Evolutionary conservation across 1,140 invertebrate genomes (phyloP).

Genomic region (Telenomus remus): DNA sequence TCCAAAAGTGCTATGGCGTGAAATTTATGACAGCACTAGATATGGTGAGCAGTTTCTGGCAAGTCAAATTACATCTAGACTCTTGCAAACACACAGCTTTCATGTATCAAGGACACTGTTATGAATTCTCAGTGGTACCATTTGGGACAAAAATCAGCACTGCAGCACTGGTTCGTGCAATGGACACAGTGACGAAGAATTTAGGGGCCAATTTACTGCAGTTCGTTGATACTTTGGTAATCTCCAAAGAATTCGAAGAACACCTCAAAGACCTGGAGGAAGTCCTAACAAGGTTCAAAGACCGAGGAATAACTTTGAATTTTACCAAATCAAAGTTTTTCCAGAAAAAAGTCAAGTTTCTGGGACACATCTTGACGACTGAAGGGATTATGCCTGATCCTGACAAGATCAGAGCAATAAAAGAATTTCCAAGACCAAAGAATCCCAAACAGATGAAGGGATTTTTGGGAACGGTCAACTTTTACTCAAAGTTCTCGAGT

Average conservation of each 20-base stretch:
- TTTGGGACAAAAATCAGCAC: constrained; percentile 3
- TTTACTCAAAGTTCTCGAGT: constrained; percentile 32
- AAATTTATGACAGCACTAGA: constrained; percentile 3
- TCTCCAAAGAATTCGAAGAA: too few species aligned
- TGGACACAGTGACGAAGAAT: too few species aligned
- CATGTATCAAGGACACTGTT: constrained; percentile 15
- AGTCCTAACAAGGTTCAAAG: not conserved
- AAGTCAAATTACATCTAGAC: constrained; percentile 11
- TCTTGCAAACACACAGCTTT: constrained; percentile 22
- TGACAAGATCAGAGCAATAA: constrained; percentile 17
- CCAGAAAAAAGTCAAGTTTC: constrained; percentile 12
- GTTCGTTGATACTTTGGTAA: constrained; percentile 30
- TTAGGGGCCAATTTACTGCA: not conserved
- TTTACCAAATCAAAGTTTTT: constrained; percentile 25
- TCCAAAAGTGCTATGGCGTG: not conserved
- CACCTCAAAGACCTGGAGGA: too few species aligned
- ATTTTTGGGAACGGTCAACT: constrained; percentile 41
- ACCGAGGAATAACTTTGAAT: not conserved
- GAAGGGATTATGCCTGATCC: constrained; percentile 46
- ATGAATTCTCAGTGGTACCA: constrained; percentile 19
- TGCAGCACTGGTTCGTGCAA: too few species aligned
- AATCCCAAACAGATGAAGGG: constrained; percentile 34
- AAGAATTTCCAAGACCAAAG: constrained; percentile 9
- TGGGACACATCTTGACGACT: constrained; percentile 21
- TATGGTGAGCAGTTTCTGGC: constrained; percentile 27